Base-by-base conservation (phyloP, 1,140 invertebrate species). In the Palaemon carinicauda region DNA sequence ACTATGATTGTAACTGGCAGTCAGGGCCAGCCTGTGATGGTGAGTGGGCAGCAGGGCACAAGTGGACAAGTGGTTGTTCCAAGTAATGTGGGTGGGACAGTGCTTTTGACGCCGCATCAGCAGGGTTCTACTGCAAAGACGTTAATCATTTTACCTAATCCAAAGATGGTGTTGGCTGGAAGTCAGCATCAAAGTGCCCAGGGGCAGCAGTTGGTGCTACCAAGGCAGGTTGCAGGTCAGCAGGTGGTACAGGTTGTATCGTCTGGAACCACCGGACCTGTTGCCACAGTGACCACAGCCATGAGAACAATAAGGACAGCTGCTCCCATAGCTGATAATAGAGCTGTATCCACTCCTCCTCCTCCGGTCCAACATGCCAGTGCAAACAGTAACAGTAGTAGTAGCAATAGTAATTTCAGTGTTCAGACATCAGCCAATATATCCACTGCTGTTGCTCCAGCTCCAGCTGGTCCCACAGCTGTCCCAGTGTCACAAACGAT, bases 391-490 rank as follows among this genome's bases (percentile, higher is more conserved):
- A 79, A 74, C 52, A 69, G 83, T 52, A 85, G 33, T 31, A 79
- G 33, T 60, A 80, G 65, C 69, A 74, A 15, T 65, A 86, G 77
- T 86, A 75, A 29, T 27, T 41, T 77, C 33, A 86, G 75, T 86
- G 83, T 41, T 71, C 83, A 86, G 83, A 86, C 74, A 51, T 31
- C 83, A 71, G 33, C 83, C 19, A 73, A 75, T 53, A 41, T 86
- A 60, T 60, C 83, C 31, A 73, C 83, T 80, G 83, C 83, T 65
- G 85, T 80, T 53, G 83, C 87, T 19, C 91, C 92, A 52, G 92
- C 92, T 5, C 91, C 92, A 0, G 91, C 92, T 1, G 91, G 92
- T 87, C 91, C 92, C 0, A 92, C 92, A 3, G 91, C 92, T 3
- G 89, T 89, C 27, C 88, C 91, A 9, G 56, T 87, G 7, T 79